Percentiles rank a stretch among this genome's conserved stretches.
These are phyloP conservation scores for Meandrina meandrites DNA, from an alignment of 92 coral and sea anemone genomes.

Conservation along the genomic window DNA sequence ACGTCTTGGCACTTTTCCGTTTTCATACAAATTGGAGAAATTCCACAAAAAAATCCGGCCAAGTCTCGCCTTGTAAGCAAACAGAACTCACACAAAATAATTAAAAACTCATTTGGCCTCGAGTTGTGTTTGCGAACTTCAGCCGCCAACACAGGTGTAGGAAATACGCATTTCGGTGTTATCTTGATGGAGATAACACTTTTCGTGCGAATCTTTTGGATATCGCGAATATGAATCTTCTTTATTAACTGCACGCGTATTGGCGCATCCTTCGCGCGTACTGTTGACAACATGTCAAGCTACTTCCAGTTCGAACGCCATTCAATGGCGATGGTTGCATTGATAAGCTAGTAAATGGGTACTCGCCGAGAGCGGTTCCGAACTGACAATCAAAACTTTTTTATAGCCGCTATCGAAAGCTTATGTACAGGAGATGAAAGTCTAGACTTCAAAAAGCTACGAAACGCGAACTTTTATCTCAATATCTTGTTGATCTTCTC, in stretches of 20 bases:
- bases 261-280: slow-evolving; percentile 21
- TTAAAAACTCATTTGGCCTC: slow-evolving; percentile 51
- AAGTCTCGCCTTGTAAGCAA: slow-evolving; percentile 28
- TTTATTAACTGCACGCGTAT: slow-evolving; percentile 43
- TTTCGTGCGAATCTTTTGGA: slow-evolving; percentile 35
- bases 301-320: slow-evolving; percentile 19
- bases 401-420: slow-evolving; percentile 31
- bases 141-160: slow-evolving; percentile 40
- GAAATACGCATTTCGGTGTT: slow-evolving; percentile 32
- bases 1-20: slow-evolving; percentile 17
- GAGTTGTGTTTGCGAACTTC: slow-evolving; percentile 51
- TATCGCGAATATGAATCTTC: slow-evolving; percentile 27
- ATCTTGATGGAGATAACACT: slow-evolving; percentile 49
- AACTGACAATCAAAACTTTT: slow-evolving; percentile 15
- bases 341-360: slow-evolving; percentile 35
- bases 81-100: slow-evolving; percentile 32
- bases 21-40: neutral
- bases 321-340: slow-evolving; percentile 1
- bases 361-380: slow-evolving; percentile 40
- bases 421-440: slow-evolving; percentile 38
- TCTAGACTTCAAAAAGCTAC: slow-evolving; percentile 22
- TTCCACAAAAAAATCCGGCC: neutral
- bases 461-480: slow-evolving; percentile 17
- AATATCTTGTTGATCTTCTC: neutral
- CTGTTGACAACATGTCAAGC: slow-evolving; percentile 31